Evolutionary conservation across 2,888 invertebrate genomes (phyloP).

Genomic region (Tenthredo livida): DNA sequence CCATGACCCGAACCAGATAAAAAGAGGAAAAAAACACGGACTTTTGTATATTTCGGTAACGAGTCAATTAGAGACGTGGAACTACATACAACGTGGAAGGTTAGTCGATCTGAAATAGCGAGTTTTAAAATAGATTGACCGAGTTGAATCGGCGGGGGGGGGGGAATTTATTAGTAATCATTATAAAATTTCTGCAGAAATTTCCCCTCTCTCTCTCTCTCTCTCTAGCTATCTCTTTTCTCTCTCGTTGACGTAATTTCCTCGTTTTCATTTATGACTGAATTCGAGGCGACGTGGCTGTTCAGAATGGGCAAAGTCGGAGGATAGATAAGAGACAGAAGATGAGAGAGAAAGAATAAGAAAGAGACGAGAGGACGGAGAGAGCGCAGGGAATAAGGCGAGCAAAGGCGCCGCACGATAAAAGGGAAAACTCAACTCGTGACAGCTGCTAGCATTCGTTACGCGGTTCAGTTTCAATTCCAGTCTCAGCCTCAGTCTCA

Average conservation of each 20-base stretch:
- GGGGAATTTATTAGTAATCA: not conserved
- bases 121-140: not conserved
- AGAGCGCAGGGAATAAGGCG: not conserved
- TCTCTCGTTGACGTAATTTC: conserved; percentile 1
- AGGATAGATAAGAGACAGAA: not conserved
- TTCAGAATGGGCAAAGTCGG: not conserved
- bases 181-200: not conserved
- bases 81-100: not conserved
- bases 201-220: not conserved
- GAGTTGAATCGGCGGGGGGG: no score
- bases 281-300: conserved; percentile 6
- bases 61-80: conserved; percentile 8
- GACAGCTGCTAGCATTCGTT: conserved; percentile 50
- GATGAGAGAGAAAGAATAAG: not conserved
- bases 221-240: not conserved
- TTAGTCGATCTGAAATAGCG: not conserved
- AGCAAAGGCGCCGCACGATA: conserved; percentile 45
- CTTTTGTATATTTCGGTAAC: conserved; percentile 1
- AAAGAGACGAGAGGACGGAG: not conserved
- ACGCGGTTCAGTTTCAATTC: conserved; percentile 48
- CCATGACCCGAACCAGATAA: conserved; percentile 5
- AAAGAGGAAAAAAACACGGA: not conserved
- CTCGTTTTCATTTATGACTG: conserved; percentile 1
- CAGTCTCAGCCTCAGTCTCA: conserved; percentile 42
- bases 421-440: conserved; percentile 49